Conservation (phyloP, 2,113 vertebrate genomes). For the Cyphomyrus plagiostoma region DNA sequence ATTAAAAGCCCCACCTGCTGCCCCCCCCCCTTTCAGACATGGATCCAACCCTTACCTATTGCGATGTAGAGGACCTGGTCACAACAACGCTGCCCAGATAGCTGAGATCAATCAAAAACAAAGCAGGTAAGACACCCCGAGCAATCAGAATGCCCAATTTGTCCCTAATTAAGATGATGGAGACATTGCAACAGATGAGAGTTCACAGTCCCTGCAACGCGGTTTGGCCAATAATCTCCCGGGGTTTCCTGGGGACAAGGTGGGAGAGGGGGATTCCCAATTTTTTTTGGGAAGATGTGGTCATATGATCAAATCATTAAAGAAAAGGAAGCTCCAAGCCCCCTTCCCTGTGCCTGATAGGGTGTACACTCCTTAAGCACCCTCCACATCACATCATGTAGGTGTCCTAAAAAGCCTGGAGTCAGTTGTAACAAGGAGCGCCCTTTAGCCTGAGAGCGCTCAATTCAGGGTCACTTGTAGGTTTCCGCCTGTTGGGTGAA, state of each 20-base stretch:
- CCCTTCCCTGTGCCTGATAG: conserved; percentile 54
- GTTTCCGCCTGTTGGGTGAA: conserved; percentile 65
- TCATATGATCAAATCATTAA: conserved; percentile 58
- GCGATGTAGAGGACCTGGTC: conserved; percentile 90
- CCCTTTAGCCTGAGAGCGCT: conserved; percentile 49
- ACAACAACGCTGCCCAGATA: conserved; percentile 95
- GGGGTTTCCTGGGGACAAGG: conserved; percentile 44
- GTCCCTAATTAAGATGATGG: conserved; percentile 68
- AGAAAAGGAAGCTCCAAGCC: conserved; percentile 44
- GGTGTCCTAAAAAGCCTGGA: conserved; percentile 60
- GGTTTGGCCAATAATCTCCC: conserved; percentile 64
- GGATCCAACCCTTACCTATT: conserved; percentile 94
- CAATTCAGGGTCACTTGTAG: conserved; percentile 44
- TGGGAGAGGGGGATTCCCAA: conserved; percentile 25
- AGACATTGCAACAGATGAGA: conserved; percentile 71
- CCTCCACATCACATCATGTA: conserved; percentile 60
- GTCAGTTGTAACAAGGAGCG: conserved; percentile 51
- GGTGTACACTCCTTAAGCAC: conserved; percentile 49
- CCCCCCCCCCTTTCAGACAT: conserved; percentile 77
- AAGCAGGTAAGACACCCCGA: conserved; percentile 90
- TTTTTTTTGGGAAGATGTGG: conserved; percentile 47
- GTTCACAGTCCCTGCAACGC: conserved; percentile 67
- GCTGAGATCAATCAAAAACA: conserved; percentile 99
- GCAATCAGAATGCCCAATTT: conserved; percentile 63
- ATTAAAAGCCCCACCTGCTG: conserved; percentile 74